Conservation (phyloP, 2,797 vertebrate genomes). For the Rhyacichthys aspro region DNA sequence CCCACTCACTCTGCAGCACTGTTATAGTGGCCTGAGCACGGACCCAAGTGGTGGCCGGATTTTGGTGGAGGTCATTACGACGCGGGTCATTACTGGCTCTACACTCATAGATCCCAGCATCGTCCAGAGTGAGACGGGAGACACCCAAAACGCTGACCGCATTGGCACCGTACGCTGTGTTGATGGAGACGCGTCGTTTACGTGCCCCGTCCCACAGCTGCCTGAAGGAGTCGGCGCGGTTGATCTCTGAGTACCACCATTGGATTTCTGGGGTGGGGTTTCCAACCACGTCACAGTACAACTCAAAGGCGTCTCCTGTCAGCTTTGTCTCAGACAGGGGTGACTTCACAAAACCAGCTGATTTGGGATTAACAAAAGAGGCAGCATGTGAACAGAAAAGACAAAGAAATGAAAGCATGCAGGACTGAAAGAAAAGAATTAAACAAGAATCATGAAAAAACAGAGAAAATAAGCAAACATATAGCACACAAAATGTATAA, state of each 20-base stretch:
- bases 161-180: constrained; percentile 53
- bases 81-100: constrained; percentile 78
- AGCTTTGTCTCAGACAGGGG: constrained; percentile 99
- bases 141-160: constrained; percentile 93
- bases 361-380: constrained; percentile 68
- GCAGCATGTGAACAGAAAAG: background rate
- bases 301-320: constrained; percentile 99
- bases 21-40: constrained; percentile 74
- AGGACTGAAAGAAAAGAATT: background rate
- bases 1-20: constrained; percentile 99
- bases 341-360: constrained; percentile 99
- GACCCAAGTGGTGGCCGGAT: constrained; percentile 7
- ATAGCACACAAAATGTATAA: background rate
- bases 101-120: constrained; percentile 11
- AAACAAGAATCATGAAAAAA: background rate
- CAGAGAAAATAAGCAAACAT: background rate
- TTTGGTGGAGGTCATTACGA: constrained; percentile 7
- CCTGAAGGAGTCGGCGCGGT: constrained; percentile 4
- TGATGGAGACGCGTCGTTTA: constrained; percentile 5
- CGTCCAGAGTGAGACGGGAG: constrained; percentile 3
- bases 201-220: constrained; percentile 83
- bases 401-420: background rate
- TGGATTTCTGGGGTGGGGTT: constrained; percentile 99
- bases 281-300: constrained; percentile 99
- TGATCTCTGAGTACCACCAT: constrained; percentile 96